These are phyloP conservation scores for Epistrophe eligans DNA, from an alignment of 2,888 invertebrate species.

Conservation along the genomic window DNA sequence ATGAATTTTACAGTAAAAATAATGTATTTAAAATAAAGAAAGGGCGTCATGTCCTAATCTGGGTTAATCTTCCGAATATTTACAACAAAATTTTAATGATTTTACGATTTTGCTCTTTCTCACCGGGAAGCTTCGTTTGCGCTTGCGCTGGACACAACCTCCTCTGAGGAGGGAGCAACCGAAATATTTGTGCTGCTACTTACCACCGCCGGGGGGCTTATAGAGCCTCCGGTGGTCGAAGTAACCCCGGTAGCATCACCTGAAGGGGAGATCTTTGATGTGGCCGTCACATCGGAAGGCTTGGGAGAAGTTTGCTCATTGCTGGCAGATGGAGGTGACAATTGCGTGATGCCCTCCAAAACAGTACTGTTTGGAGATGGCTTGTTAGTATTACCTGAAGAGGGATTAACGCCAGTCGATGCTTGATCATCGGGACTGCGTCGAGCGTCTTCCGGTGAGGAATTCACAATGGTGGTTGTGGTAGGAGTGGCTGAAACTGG, in stretches of 20 bases:
- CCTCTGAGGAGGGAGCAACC: constrained; percentile 77
- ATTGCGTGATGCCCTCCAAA: constrained; percentile 60
- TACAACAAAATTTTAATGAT: constrained; percentile 50
- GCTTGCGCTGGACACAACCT: constrained; percentile 81
- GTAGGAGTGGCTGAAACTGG: constrained; percentile 73
- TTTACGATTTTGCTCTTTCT: background rate
- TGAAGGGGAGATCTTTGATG: constrained; percentile 61
- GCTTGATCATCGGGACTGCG: constrained; percentile 77
- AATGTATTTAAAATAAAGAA: constrained; percentile 36
- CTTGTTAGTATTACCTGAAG: constrained; percentile 78
- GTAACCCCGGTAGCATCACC: constrained; percentile 80
- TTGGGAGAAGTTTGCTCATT: constrained; percentile 69
- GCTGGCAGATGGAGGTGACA: constrained; percentile 75
- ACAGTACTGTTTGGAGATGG: constrained; percentile 67
- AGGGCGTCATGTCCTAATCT: constrained; percentile 17
- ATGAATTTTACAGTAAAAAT: constrained; percentile 38
- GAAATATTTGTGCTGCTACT: constrained; percentile 82
- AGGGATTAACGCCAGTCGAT: constrained; percentile 64
- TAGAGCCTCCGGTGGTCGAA: constrained; percentile 82
- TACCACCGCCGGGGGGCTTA: constrained; percentile 82
- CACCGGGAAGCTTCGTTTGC: constrained; percentile 72
- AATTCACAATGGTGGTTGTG: constrained; percentile 72
- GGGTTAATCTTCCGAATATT: constrained; percentile 32
- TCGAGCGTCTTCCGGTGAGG: constrained; percentile 76
- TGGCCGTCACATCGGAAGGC: constrained; percentile 61